These are phyloP conservation scores for Passer montanus DNA, from an alignment of 2,113 vertebrate genomes.

Conservation along the genomic window DNA sequence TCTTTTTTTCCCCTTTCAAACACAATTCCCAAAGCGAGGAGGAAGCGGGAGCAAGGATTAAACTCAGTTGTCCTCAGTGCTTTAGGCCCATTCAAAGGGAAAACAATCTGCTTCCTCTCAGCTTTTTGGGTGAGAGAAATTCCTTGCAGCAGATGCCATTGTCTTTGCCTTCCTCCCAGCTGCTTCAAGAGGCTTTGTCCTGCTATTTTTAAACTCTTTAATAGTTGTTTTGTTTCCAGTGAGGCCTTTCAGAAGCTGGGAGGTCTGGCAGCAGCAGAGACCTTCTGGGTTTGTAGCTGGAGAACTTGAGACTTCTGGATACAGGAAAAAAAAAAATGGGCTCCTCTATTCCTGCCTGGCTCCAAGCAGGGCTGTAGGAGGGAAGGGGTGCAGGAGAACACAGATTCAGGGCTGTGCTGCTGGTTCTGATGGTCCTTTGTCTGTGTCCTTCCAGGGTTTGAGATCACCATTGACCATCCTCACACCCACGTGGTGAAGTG, in stretches of 20 bases:
- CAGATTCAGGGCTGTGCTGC: background rate
- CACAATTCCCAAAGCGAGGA: background rate
- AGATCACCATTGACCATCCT: slow-evolving; percentile 97
- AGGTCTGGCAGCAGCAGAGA: slow-evolving; percentile 12
- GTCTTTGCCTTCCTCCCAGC: slow-evolving; percentile 48
- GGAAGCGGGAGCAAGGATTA: background rate
- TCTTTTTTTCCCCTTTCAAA: background rate
- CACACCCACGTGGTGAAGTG: slow-evolving; percentile 99
- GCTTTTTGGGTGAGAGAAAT: slow-evolving; percentile 34
- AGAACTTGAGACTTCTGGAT: slow-evolving; percentile 13
- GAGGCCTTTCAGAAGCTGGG: background rate
- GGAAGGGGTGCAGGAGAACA: background rate
- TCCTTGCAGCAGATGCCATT: slow-evolving; percentile 27
- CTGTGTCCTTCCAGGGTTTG: slow-evolving; percentile 85
- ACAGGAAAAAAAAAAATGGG: background rate
- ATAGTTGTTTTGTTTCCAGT: slow-evolving; percentile 15
- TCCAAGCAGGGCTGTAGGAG: background rate
- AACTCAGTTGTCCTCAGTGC: background rate
- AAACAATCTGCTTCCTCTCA: slow-evolving; percentile 37
- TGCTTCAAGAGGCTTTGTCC: slow-evolving; percentile 24
- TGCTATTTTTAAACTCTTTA: slow-evolving; percentile 27
- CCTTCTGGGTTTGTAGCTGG: slow-evolving; percentile 17
- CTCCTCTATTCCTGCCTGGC: background rate
- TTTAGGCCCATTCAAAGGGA: slow-evolving; percentile 8
- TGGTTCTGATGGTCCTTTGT: background rate